These are phyloP conservation scores for Leptobrachium leishanense DNA, from an alignment of 2,113 vertebrate species.

Conservation along the genomic window DNA sequence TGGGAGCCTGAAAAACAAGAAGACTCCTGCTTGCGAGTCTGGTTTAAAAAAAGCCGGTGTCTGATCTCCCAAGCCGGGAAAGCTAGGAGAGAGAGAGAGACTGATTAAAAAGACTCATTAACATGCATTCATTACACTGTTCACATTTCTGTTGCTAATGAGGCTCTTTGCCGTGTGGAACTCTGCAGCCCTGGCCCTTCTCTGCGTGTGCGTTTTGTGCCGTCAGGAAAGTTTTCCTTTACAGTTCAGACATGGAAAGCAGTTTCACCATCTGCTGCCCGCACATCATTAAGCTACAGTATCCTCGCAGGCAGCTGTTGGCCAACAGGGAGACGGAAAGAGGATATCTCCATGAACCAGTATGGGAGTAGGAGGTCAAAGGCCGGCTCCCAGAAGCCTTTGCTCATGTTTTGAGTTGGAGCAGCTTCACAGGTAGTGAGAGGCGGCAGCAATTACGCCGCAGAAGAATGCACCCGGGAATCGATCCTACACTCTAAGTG, in stretches of 20 bases:
- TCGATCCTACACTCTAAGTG: slow-evolving; percentile 59
- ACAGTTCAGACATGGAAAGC: slow-evolving; percentile 22
- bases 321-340: slow-evolving; percentile 54
- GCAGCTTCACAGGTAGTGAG: slow-evolving; percentile 58
- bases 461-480: slow-evolving; percentile 62
- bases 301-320: slow-evolving; percentile 51
- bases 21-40: no score
- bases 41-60: neutral
- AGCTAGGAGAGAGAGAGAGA: slow-evolving; percentile 18
- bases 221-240: slow-evolving; percentile 45
- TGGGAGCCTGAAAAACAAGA: no score
- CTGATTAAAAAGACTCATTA: slow-evolving; percentile 50
- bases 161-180: slow-evolving; percentile 46
- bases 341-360: slow-evolving; percentile 36
- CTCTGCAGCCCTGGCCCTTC: slow-evolving; percentile 20
- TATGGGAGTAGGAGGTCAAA: slow-evolving; percentile 55
- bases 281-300: slow-evolving; percentile 49
- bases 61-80: slow-evolving; percentile 33
- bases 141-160: slow-evolving; percentile 50
- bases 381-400: slow-evolving; percentile 68
- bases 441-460: slow-evolving; percentile 68
- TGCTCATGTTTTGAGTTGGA: slow-evolving; percentile 66
- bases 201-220: neutral
- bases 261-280: slow-evolving; percentile 44
- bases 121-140: slow-evolving; percentile 42